Evolutionary conservation across 2,113 vertebrate genomes (phyloP), one percentile per base, ranked within the genome.

Genomic region (Brachypodius melanocephalos): DNA sequence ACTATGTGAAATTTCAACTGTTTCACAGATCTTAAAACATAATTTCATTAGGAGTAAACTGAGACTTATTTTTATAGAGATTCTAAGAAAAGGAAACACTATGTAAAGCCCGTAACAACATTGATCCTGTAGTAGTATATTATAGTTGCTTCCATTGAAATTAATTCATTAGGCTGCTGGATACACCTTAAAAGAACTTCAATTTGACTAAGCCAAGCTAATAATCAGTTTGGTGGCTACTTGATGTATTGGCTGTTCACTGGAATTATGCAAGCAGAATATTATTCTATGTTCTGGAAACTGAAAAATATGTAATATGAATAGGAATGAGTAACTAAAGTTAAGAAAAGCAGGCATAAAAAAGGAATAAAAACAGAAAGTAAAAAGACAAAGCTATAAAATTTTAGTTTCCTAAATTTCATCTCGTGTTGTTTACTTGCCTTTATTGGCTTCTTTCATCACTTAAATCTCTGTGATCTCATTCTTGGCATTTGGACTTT

Each of bases 361-460:
- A 66, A 17, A 26, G 8, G 4, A 69, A 59, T 40, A 49, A 52
- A 83, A 61, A 6, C 21, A n/a, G 31, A 61, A 57, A 73, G 25
- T 7, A 46, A 40, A 75, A 65, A 59, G 14, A 38, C 40, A 84
- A 88, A 68, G n/a, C 61, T 52, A 14, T 48, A 65, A 22, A 52
- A 52, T 43, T 51, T 43, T 29, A 18, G 26, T 71, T 77, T 66
- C 74, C 34, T 82, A 29, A 91, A 83, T 48, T 94, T 81, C 6
- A 14, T 78, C 42, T 29, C 19, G 0, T 59, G 19, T 68, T 95
- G 62, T 92, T 89, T 90, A 83, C 52, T 92, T 93, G 34, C 78
- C 36, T 91, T 86, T 49, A 51, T 82, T 95, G 74, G 20, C 32
- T 73, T 85, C 72, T 93, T 95, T 96, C 86, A 95, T 95, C 72